A percentile compares a stretch with the other conserved stretches of the same genome.
Conservation (phyloP, 2,888 invertebrate genomes). For the Apodemia duryi region DNA sequence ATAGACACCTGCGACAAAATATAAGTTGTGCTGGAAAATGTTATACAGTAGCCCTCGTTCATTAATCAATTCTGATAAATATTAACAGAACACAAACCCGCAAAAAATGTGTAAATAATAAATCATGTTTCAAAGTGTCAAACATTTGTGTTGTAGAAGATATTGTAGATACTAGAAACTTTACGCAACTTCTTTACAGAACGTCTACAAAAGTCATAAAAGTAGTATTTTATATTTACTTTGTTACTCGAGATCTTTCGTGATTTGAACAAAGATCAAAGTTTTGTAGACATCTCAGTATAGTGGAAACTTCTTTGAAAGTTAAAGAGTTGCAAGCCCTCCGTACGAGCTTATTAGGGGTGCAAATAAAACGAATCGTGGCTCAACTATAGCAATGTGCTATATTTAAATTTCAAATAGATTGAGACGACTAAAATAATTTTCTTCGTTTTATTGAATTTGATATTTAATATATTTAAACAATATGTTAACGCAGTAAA, state of each 20-base stretch:
- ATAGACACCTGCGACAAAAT: too few relatives aligned
- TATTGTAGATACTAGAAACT: neutral
- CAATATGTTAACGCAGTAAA: too few relatives aligned
- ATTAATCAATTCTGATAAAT: too few relatives aligned
- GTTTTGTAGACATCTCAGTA: neutral
- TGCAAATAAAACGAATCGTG: neutral
- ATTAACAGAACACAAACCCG: too few relatives aligned
- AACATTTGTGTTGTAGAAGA: too few relatives aligned
- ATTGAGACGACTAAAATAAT: too few relatives aligned
- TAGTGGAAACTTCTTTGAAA: constrained; percentile 4
- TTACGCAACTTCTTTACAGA: neutral
- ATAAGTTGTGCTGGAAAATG: too few relatives aligned
- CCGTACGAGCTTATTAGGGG: neutral
- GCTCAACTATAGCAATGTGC: neutral
- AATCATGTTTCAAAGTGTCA: neutral
- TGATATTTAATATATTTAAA: too few relatives aligned
- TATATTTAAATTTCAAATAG: too few relatives aligned
- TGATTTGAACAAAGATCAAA: constrained; percentile 1
- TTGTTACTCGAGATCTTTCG: constrained; percentile 1
- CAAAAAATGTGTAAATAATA: neutral
- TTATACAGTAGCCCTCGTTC: too few relatives aligned
- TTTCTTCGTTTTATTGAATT: too few relatives aligned
- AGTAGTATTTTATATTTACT: neutral
- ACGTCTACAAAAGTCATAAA: neutral
- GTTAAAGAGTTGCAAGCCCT: constrained; percentile 1